Evolutionary conservation across 2,113 vertebrate species (phyloP), one percentile per base, ranked within the genome.

Genomic region (Channa argus): DNA sequence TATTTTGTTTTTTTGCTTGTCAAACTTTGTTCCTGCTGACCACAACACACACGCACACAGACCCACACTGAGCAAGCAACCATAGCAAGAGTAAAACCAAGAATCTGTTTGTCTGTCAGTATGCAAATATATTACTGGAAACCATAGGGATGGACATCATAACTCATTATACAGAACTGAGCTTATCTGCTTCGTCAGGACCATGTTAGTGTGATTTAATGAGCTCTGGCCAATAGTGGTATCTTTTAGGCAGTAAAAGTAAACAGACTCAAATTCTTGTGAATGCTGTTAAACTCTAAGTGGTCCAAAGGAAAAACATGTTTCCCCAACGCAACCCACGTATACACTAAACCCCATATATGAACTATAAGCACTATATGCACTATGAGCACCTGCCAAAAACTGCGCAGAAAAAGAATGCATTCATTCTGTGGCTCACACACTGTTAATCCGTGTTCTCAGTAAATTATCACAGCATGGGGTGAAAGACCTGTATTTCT

Each of bases 391-490:
- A 49, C 47, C 10, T 60, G 44, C 41, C 41, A 63, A 41, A 41
- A 34, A 41, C 7, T 61, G 54, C n/a, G 47, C 62, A 5, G n/a
- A 13, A 24, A 4, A 68, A 51, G 8, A 60, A 2, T 49, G 0
- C 50, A 38, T 8, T 24, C 38, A 11, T 4, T 6, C 60, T 34
- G 8, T 60, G 50, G 70, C 34, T 34, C 52, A 51, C 36, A 14
- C 12, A 60, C 49, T 15, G 38, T 62, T 65, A 59, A 83, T 64
- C 74, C 43, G 41, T 34, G 77, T 44, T 59, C 50, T 83, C 56
- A 68, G 5, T 41, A 63, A 70, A 83, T 80, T 62, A 82, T 70
- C 56, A 66, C 67, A 75, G 69, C 5, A 69, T 59, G 47, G 55
- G 69, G 50, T 61, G 50, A 54, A 49, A 52, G 74, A 71, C 47